phyloP scores from a whole-genome alignment of 2,888 invertebrate genomes.

The Conus canariensis region DNA sequence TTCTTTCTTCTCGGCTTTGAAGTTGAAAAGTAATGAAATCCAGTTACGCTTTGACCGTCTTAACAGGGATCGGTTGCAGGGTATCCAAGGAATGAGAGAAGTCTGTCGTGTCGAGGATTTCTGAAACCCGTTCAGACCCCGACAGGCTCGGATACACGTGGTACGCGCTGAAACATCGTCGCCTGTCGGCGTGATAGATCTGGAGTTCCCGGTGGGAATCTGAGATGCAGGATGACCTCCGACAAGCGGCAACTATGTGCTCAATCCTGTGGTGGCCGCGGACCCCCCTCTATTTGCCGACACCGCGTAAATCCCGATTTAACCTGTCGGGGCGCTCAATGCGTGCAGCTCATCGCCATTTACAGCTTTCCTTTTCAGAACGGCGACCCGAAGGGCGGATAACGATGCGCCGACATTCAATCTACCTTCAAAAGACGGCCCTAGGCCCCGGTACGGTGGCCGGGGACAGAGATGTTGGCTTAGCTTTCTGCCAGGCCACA shows the following conservation, averaged over 20 bases:
- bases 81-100: constrained; percentile 3
- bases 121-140: background rate
- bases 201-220: background rate
- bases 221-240: background rate
- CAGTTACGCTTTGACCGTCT: background rate
- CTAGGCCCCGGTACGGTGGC: constrained; percentile 19
- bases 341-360: constrained; percentile 45
- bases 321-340: constrained; percentile 29
- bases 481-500: background rate
- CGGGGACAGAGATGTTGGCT: constrained; percentile 5
- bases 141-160: background rate
- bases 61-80: background rate
- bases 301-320: constrained; percentile 42
- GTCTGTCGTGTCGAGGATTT: constrained; percentile 11
- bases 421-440: constrained; percentile 45
- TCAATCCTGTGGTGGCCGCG: background rate
- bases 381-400: constrained; percentile 42
- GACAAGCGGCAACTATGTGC: background rate
- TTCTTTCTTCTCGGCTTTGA: background rate
- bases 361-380: constrained; percentile 50
- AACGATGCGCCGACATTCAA: constrained; percentile 42
- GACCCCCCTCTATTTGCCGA: constrained; percentile 34
- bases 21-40: background rate
- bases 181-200: background rate
- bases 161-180: background rate